These are phyloP conservation scores for Megalops cyprinoides DNA, from an alignment of 2,797 vertebrate genomes.

Conservation along the genomic window DNA sequence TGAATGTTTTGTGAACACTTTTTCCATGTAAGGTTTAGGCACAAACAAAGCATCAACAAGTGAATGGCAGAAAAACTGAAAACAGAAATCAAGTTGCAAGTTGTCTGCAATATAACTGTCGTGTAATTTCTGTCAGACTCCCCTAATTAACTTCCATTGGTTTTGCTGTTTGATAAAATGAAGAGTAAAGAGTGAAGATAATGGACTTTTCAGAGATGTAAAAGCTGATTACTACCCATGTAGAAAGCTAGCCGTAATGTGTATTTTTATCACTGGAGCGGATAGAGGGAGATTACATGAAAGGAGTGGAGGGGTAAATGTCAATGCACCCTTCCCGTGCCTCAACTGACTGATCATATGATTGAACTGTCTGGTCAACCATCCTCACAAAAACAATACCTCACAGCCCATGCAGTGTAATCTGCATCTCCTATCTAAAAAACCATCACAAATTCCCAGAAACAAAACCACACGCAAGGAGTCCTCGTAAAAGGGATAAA, in stretches of 20 bases:
- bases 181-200: background rate
- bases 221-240: background rate
- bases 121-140: background rate
- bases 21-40: background rate
- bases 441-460: slow-evolving; percentile 43
- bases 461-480: slow-evolving; percentile 45
- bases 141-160: background rate
- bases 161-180: background rate
- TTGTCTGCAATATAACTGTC: background rate
- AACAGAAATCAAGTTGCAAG: background rate
- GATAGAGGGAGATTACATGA: slow-evolving; percentile 43
- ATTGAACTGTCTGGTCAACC: slow-evolving; percentile 18
- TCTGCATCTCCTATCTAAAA: slow-evolving; percentile 31
- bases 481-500: slow-evolving; percentile 49
- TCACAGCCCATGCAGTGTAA: slow-evolving; percentile 32
- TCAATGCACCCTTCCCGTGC: slow-evolving; percentile 22
- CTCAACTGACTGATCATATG: slow-evolving; percentile 2
- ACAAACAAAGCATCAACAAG: background rate
- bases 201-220: background rate
- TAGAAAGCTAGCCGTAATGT: slow-evolving; percentile 27
- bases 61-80: background rate
- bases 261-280: slow-evolving; percentile 48
- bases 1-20: background rate
- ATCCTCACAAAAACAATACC: background rate
- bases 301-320: slow-evolving; percentile 21